Evolutionary conservation across 2,113 vertebrate genomes (phyloP).

Genomic region (Chroicocephalus ridibundus): DNA sequence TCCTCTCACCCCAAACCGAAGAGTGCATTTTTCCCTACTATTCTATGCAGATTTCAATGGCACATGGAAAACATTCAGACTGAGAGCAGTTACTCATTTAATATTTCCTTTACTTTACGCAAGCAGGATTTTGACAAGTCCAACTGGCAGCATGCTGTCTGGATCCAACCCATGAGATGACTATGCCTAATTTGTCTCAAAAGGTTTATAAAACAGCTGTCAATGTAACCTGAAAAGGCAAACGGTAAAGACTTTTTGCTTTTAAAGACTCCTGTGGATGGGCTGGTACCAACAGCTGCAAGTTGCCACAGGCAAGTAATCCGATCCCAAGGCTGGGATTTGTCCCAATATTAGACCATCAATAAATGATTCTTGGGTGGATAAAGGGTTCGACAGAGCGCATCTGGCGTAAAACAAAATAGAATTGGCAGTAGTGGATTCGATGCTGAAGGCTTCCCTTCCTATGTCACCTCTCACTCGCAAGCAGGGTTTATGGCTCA

Average conservation of each 20-base stretch:
- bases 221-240: background rate
- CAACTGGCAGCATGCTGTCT: background rate
- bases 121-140: background rate
- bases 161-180: background rate
- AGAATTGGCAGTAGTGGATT: background rate
- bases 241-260: background rate
- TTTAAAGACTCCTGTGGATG: background rate
- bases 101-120: background rate
- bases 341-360: background rate
- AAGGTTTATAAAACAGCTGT: background rate
- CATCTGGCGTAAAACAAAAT: background rate
- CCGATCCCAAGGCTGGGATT: rapidly evolving
- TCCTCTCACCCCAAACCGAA: background rate
- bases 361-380: background rate
- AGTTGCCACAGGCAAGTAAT: background rate
- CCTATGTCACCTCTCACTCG: background rate
- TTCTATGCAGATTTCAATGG: background rate
- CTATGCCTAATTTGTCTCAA: background rate
- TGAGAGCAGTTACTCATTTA: background rate
- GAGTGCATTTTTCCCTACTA: background rate
- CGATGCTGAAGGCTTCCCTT: background rate
- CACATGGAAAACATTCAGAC: background rate
- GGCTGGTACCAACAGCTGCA: background rate
- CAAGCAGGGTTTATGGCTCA: rapidly evolving
- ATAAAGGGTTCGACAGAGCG: background rate